Percentiles rank a stretch among this genome's conserved stretches.
phyloP scores from a whole-genome alignment of 1,140 invertebrate genomes.

The Panagrolaimus sp. region DNA sequence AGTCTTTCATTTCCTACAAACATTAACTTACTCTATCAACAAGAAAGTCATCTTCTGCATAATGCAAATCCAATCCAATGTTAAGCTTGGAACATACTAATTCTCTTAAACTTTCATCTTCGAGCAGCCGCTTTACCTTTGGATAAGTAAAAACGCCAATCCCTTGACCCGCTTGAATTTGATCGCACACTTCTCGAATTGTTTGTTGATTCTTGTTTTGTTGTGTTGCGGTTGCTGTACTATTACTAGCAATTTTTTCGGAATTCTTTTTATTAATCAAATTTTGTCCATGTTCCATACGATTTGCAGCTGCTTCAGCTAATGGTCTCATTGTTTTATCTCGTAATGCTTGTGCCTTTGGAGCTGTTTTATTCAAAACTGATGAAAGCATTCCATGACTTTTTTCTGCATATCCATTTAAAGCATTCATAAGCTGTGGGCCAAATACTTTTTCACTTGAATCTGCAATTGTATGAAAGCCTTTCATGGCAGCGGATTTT shows the following conservation, averaged over 20 bases:
- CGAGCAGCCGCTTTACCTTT: conserved; percentile 90
- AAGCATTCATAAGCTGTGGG: conserved; percentile 53
- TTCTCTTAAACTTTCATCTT: conserved; percentile 95
- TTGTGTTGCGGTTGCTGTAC: conserved; percentile 62
- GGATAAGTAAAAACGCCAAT: conserved; percentile 92
- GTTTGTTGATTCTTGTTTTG: conserved; percentile 66
- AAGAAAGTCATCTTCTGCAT: conserved; percentile 85
- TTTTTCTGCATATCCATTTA: conserved; percentile 58
- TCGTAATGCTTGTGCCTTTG: conserved; percentile 56
- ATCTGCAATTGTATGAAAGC: conserved; percentile 33
- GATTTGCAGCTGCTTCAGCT: conserved; percentile 55
- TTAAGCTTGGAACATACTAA: conserved; percentile 91
- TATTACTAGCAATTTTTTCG: conserved; percentile 63
- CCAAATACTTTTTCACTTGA: conserved; percentile 56
- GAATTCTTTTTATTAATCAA: conserved; percentile 43
- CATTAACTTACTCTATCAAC: conserved; percentile 82
- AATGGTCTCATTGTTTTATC: conserved; percentile 57
- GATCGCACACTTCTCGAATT: conserved; percentile 74
- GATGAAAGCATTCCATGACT: conserved; percentile 50
- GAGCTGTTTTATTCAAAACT: conserved; percentile 55
- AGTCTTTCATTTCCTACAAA: neutral
- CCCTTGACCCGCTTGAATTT: conserved; percentile 88
- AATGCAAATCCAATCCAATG: conserved; percentile 82
- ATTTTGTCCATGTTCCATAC: conserved; percentile 53
- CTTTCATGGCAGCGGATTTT: conserved; percentile 31